These are phyloP conservation scores for Ophraella communa DNA, from an alignment of 2,888 invertebrate genomes.

Conservation along the genomic window DNA sequence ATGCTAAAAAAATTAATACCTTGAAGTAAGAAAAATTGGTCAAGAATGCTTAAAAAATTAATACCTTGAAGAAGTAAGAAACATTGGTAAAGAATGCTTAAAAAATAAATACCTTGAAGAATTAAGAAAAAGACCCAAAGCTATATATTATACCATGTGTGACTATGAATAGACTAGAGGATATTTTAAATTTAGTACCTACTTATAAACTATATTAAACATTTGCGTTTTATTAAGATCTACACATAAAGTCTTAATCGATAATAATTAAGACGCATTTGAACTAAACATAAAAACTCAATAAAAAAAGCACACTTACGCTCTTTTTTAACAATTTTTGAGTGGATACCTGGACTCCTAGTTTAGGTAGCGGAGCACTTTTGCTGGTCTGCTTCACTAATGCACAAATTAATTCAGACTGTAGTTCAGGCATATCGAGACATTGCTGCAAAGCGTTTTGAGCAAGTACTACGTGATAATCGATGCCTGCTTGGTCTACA, in stretches of 20 bases:
- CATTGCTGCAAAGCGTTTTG: slow-evolving; percentile 96
- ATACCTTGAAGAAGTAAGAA: too few species aligned
- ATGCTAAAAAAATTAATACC: too few species aligned
- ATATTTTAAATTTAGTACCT: too few species aligned
- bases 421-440: slow-evolving; percentile 86
- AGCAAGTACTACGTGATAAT: slow-evolving; percentile 96
- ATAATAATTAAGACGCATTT: slow-evolving; percentile 30
- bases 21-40: too few species aligned
- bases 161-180: too few species aligned
- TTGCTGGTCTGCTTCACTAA: slow-evolving; percentile 92
- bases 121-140: too few species aligned
- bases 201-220: too few species aligned
- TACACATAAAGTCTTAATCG: background rate
- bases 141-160: too few species aligned
- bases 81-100: too few species aligned
- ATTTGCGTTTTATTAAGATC: too few species aligned
- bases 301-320: slow-evolving; percentile 70
- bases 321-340: slow-evolving; percentile 62
- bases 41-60: too few species aligned
- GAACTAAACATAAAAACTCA: slow-evolving; percentile 46
- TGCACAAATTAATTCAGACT: slow-evolving; percentile 91
- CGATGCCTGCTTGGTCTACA: slow-evolving; percentile 93
- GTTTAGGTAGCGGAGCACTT: slow-evolving; percentile 74
- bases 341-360: slow-evolving; percentile 65
- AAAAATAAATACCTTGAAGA: too few species aligned